Evolutionary conservation across 2,113 vertebrate species (phyloP).

Genomic region (Paramormyrops kingsleyae): DNA sequence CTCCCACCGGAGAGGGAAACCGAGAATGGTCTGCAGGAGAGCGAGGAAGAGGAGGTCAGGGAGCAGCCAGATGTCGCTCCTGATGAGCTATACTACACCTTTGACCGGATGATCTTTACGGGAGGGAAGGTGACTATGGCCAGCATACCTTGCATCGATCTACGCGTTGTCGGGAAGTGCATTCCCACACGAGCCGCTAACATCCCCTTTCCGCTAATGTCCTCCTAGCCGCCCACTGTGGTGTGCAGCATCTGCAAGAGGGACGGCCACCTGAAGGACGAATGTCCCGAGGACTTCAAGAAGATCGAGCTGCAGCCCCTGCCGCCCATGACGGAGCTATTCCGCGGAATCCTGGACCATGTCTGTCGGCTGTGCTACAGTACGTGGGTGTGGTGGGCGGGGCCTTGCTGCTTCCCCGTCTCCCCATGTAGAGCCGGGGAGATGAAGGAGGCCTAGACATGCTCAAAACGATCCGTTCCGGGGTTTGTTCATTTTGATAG

Average conservation of each 20-base stretch:
- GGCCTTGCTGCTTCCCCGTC: background rate
- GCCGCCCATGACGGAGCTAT: slow-evolving; percentile 82
- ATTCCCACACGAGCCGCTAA: background rate
- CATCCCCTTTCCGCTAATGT: background rate
- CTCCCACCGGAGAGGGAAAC: slow-evolving; percentile 48
- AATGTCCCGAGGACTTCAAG: slow-evolving; percentile 97
- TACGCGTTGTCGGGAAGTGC: background rate
- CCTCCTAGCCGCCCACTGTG: slow-evolving; percentile 81
- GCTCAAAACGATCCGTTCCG: background rate
- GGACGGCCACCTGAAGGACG: slow-evolving; percentile 93
- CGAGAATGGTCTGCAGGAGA: slow-evolving; percentile 54
- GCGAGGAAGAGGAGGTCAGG: slow-evolving; percentile 43
- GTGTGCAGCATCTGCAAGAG: slow-evolving; percentile 99
- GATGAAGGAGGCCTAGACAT: background rate
- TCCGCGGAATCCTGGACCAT: slow-evolving; percentile 86
- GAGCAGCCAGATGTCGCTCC: slow-evolving; percentile 35
- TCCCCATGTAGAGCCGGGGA: background rate
- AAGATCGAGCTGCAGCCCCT: slow-evolving; percentile 92
- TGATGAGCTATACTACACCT: slow-evolving; percentile 82
- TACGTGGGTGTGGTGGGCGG: slow-evolving; percentile 31
- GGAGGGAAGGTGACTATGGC: slow-evolving; percentile 81
- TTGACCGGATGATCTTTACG: slow-evolving; percentile 93
- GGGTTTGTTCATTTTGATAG: background rate
- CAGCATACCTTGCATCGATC: background rate
- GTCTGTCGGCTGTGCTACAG: slow-evolving; percentile 88